Base-by-base conservation (phyloP, 35 echinoderm and acorn worm species). In the Diadema setosum region DNA sequence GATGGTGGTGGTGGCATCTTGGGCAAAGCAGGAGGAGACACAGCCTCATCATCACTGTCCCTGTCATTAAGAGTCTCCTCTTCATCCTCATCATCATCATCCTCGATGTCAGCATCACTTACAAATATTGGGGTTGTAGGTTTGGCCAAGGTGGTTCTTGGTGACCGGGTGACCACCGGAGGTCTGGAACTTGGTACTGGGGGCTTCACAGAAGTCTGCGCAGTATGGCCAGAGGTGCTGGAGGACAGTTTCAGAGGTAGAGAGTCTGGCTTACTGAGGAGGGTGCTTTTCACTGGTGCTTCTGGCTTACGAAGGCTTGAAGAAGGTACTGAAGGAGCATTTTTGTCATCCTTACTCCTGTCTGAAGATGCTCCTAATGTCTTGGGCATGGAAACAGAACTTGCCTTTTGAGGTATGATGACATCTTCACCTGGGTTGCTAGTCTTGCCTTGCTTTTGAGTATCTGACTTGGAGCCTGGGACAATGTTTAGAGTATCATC, bases 1-100 rank as follows among this genome's bases (percentile, higher is more conserved):
- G 85, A 84, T 46, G 88, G 84, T 83, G 95, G 94, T 34, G 96
- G 89, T 81, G 96, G 75, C 49, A 91, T 48, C 61, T 82, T 64
- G 37, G 86, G 83, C 65, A 90, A 87, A 58, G 95, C 46, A 29
- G 95, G 95, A 7, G 93, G 63, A 41, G 37, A 42, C 39, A 25
- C 29, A 33, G 37, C 21, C 44, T 46, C 6, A 6, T 41, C 75
- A 33, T 81, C 44, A 81, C 29, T 37, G 44, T 12, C 24, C 6
- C 25, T 41, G 44, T 81, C 75, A 20, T 26, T 14, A 81, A 24
- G 37, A 21, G 45, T 12, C 18, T 64, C 78, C 37, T 82, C 88
- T 16, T 52, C 89, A 70, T 91, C 89, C 5, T 84, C 44, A 49
- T 85, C 83, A 16, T 76, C 67, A 21, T 86, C 74, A 85, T 45